Evolutionary conservation across 2,888 invertebrate genomes (phyloP).

Genomic region (Cephus sareptanus): DNA sequence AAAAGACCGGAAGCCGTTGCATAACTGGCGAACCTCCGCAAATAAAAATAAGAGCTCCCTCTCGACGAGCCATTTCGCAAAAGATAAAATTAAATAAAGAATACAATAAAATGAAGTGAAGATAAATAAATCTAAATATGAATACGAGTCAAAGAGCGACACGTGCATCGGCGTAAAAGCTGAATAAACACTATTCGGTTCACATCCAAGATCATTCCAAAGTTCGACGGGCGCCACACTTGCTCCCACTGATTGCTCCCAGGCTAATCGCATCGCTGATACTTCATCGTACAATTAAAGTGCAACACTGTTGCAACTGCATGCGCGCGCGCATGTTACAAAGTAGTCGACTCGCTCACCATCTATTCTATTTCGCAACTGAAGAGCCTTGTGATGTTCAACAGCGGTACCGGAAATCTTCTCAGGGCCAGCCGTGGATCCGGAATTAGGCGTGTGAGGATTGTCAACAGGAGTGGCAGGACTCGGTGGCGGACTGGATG

Average conservation of each 20-base stretch:
- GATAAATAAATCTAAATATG: background rate
- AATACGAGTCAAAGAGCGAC: background rate
- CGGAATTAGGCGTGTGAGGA: constrained; percentile 43
- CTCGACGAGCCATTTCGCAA: background rate
- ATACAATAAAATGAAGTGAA: background rate
- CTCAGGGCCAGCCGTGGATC: constrained; percentile 35
- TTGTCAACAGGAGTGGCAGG: constrained; percentile 47
- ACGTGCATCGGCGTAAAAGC: background rate
- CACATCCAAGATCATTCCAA: background rate
- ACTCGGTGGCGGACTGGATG: constrained; percentile 56
- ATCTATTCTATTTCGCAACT: constrained; percentile 49
- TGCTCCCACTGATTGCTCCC: background rate
- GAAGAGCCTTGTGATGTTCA: constrained; percentile 45
- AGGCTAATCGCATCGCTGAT: background rate
- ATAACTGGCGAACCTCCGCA: background rate
- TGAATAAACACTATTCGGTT: background rate
- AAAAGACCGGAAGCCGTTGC: background rate
- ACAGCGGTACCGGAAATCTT: constrained; percentile 25
- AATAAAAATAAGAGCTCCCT: background rate
- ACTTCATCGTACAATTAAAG: background rate
- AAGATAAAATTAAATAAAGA: background rate
- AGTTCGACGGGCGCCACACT: background rate
- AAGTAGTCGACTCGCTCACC: constrained; percentile 33
- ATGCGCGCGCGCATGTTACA: too few relatives aligned
- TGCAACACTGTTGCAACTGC: background rate